Conservation (phyloP, 2,888 invertebrate species). For the Troglohyphantes excavatus region DNA sequence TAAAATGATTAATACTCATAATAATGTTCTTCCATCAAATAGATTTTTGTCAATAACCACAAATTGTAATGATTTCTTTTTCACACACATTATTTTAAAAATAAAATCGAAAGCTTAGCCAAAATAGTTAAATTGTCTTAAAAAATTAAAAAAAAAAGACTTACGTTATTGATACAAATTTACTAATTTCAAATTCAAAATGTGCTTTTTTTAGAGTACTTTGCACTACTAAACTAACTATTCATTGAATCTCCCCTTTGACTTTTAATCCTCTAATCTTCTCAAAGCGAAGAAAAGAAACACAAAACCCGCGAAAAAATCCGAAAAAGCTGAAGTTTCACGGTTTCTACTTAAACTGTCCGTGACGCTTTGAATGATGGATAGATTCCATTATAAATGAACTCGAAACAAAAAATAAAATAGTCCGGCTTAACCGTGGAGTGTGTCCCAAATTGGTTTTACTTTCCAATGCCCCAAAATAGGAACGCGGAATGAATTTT, state of each 20-base stretch:
- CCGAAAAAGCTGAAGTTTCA: not conserved
- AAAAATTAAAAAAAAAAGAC: too few species aligned
- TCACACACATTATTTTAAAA: too few species aligned
- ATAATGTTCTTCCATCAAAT: too few species aligned
- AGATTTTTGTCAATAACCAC: too few species aligned
- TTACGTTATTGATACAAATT: too few species aligned
- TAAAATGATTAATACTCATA: too few species aligned
- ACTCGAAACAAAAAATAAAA: slow-evolving; percentile 24
- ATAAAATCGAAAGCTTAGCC: too few species aligned
- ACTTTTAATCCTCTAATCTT: not conserved
- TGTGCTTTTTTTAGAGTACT: too few species aligned
- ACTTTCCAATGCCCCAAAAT: slow-evolving; percentile 28
- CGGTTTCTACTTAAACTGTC: slow-evolving; percentile 16
- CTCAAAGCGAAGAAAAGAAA: not conserved
- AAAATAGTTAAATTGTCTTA: too few species aligned
- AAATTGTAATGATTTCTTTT: too few species aligned
- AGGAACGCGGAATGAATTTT: slow-evolving; percentile 13
- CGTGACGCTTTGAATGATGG: slow-evolving; percentile 42
- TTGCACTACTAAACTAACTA: not conserved
- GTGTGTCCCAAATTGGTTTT: slow-evolving; percentile 49
- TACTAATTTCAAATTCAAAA: too few species aligned
- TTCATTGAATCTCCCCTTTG: not conserved
- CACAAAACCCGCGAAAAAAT: not conserved
- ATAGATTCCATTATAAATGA: slow-evolving; percentile 46
- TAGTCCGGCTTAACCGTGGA: slow-evolving; percentile 17